Evolutionary conservation across 2,888 invertebrate species (phyloP).

Genomic region (Limnephilus auricula): DNA sequence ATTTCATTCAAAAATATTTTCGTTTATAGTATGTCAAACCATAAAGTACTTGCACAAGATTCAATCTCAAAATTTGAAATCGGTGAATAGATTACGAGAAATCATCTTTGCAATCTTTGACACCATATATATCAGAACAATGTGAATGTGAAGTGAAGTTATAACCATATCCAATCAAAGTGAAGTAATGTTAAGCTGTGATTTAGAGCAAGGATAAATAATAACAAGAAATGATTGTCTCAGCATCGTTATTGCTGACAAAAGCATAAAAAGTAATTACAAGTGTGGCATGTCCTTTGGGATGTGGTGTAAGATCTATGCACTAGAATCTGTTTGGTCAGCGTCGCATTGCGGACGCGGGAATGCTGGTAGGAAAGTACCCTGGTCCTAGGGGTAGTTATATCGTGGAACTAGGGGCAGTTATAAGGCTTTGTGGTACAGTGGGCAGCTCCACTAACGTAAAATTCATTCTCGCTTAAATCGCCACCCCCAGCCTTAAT

Average conservation of each 20-base stretch:
- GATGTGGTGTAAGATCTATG: not conserved
- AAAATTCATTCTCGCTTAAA: constrained; percentile 57
- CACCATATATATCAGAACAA: too few species aligned
- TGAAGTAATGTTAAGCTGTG: too few species aligned
- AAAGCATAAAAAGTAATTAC: not conserved
- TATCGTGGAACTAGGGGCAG: not conserved
- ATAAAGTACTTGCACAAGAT: too few species aligned
- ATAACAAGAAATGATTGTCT: not conserved
- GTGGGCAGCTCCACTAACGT: constrained; percentile 41
- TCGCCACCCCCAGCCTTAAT: constrained; percentile 54
- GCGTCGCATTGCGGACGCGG: constrained; percentile 24
- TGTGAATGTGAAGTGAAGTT: too few species aligned
- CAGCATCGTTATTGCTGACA: not conserved
- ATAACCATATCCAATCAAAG: too few species aligned
- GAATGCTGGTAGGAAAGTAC: constrained; percentile 18
- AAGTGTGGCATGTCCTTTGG: not conserved
- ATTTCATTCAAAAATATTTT: too few species aligned
- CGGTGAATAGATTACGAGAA: too few species aligned
- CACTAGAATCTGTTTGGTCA: constrained; percentile 29
- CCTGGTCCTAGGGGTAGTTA: not conserved
- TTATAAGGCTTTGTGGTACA: constrained; percentile 22
- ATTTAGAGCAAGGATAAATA: not conserved
- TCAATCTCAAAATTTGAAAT: too few species aligned
- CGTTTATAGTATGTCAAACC: too few species aligned
- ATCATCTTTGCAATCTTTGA: too few species aligned